Evolutionary conservation across 1,140 invertebrate genomes (phyloP).

Genomic region (Lerema accius): DNA sequence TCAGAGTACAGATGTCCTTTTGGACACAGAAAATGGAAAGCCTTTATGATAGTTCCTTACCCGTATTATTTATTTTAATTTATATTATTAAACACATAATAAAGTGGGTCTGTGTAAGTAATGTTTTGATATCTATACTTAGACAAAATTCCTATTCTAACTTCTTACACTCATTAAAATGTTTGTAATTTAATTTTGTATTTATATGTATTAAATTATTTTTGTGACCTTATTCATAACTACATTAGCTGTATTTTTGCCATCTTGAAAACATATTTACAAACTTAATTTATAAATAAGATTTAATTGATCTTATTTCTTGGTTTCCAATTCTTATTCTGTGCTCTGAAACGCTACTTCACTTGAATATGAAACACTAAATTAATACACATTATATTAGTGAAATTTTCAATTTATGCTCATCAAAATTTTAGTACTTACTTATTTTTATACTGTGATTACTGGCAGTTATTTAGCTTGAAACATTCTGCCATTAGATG

Average conservation of each 20-base stretch:
- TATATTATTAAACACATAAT: neutral
- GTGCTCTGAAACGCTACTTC: constrained; percentile 58
- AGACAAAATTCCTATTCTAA: neutral
- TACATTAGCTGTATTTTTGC: too few relatives aligned
- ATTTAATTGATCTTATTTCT: constrained; percentile 1
- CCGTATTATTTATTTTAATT: constrained; percentile 21
- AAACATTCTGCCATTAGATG: neutral
- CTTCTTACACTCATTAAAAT: neutral
- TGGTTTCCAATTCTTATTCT: constrained; percentile 39
- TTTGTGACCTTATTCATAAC: too few relatives aligned
- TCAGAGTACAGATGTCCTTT: constrained; percentile 56
- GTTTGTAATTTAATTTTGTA: too few relatives aligned
- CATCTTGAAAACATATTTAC: neutral
- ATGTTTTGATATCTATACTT: too few relatives aligned
- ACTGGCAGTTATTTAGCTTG: neutral
- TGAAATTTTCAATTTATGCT: constrained; percentile 66
- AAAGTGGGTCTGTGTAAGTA: constrained; percentile 15
- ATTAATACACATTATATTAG: constrained; percentile 44
- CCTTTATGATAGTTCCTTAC: constrained; percentile 24
- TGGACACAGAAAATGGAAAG: constrained; percentile 13
- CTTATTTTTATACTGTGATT: constrained; percentile 2
- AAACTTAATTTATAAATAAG: neutral
- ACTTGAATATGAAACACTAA: constrained; percentile 53
- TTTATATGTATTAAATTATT: too few relatives aligned
- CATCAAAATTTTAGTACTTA: constrained; percentile 58